Conservation (phyloP, 2,888 invertebrate species). For the Xiphydria camelus region DNA sequence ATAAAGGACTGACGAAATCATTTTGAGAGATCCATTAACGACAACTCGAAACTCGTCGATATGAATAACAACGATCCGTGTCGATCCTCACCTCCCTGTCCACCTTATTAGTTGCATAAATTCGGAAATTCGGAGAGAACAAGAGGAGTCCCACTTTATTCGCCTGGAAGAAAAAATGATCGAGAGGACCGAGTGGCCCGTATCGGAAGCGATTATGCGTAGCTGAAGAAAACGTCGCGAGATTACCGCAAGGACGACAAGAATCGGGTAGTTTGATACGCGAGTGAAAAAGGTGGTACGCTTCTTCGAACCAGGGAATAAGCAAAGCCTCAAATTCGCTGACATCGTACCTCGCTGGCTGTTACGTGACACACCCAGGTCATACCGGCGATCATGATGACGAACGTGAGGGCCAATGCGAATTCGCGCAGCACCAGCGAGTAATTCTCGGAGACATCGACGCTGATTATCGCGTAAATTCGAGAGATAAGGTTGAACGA, state of each 20-base stretch:
- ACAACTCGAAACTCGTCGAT: background rate
- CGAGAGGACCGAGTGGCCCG: no score
- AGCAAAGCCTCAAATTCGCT: background rate
- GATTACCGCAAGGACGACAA: no score
- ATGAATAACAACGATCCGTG: background rate
- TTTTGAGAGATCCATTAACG: background rate
- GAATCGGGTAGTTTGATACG: no score
- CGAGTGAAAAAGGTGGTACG: no score
- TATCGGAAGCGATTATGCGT: no score
- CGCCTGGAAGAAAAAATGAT: conserved; percentile 11
- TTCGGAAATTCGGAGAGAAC: conserved; percentile 17
- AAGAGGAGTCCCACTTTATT: conserved; percentile 16
- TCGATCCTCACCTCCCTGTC: background rate
- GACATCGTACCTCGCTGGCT: background rate
- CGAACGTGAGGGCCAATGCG: background rate
- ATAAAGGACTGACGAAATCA: background rate
- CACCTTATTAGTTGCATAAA: conserved; percentile 5
- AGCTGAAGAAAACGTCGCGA: no score
- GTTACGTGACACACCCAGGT: background rate
- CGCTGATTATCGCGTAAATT: background rate
- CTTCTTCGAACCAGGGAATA: background rate
- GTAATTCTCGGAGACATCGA: background rate
- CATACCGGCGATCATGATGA: background rate
- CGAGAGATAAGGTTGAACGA: background rate
- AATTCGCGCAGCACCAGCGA: background rate